Evolutionary conservation across 2,113 vertebrate species (phyloP), one percentile per base, ranked within the genome.

Genomic region (Machaerirhynchus nigripectus): DNA sequence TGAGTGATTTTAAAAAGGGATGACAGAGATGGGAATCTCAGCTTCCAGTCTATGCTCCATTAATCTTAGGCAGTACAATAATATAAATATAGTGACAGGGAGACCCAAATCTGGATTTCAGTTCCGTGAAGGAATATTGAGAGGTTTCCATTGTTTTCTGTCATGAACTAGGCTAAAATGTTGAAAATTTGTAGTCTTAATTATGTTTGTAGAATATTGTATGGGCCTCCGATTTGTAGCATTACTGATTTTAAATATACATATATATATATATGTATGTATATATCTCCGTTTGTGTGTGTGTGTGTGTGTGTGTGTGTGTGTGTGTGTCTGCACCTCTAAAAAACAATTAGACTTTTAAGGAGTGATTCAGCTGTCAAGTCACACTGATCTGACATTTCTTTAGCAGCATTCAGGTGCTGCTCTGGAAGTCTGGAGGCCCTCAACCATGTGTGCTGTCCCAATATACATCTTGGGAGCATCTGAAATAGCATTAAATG

Each of bases 1-100:
- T 71, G 19, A 77, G 9, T 71, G 35, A 63, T 89, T 94, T 94
- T 86, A 40, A 84, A 94, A 81, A 55, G 35, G 24, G 19, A 56
- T 55, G 64, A 60, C 31, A 69, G 67, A 85, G 50, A 21, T 0
- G 12, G 40, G 56, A 87, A 53, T 87, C 44, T 91, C 47, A 81
- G 13, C 19, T 46, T 77, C 10, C 27, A 59, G 28, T 37, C 57
- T 49, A 7, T 61, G 67, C 28, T 59, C 10, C 56, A 35, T 63
- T 84, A 84, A 89, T 82, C 35, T 74, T 57, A 55, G 53, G 42
- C 49, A 73, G 56, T 56, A 24, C 20, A 64, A 47, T 52, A 78
- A 30, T 44, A 57, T 15, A 80, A 94, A 85, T 80, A 84, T 39
- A 56, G 37, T 63, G 77, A 63, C 26, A 61, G 35, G 28, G 64